These are phyloP conservation scores for Apotomis capreana DNA, from an alignment of 2,888 invertebrate genomes.

Conservation along the genomic window DNA sequence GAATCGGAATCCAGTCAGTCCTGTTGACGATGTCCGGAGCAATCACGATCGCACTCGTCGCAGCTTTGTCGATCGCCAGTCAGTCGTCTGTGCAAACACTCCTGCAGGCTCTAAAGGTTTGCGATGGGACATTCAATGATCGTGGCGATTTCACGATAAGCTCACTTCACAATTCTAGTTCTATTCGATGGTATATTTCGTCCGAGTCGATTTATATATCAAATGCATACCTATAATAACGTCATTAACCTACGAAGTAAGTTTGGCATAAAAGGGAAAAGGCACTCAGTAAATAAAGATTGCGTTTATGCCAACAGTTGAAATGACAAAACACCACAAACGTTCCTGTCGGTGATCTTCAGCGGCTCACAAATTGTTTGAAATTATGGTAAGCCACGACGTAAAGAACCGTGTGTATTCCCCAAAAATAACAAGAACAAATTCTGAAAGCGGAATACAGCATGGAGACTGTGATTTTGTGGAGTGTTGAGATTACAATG, in stretches of 20 bases:
- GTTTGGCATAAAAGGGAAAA: not conserved
- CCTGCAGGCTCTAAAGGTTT: slow-evolving; percentile 27
- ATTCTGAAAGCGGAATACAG: slow-evolving; percentile 49
- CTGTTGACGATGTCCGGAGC: slow-evolving; percentile 40
- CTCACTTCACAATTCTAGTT: slow-evolving; percentile 21
- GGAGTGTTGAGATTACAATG: slow-evolving; percentile 59
- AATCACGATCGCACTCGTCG: slow-evolving; percentile 36
- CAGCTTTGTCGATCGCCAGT: slow-evolving; percentile 30
- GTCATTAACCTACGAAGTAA: no score
- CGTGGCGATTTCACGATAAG: slow-evolving; percentile 30
- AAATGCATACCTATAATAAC: no score
- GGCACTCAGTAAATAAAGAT: not conserved
- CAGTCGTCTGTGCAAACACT: slow-evolving; percentile 35
- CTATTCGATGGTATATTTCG: not conserved
- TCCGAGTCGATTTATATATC: not conserved
- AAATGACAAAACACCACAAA: not conserved
- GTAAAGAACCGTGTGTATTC: slow-evolving; percentile 26
- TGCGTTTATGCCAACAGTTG: not conserved
- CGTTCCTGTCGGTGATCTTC: slow-evolving; percentile 1
- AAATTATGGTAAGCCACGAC: slow-evolving; percentile 24
- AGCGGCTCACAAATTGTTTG: slow-evolving; percentile 9
- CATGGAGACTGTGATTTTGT: slow-evolving; percentile 53
- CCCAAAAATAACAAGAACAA: slow-evolving; percentile 42
- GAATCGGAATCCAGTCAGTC: slow-evolving; percentile 54
- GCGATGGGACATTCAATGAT: slow-evolving; percentile 35